Conservation (phyloP, 2,888 invertebrate genomes). For the Laothoe populi region DNA sequence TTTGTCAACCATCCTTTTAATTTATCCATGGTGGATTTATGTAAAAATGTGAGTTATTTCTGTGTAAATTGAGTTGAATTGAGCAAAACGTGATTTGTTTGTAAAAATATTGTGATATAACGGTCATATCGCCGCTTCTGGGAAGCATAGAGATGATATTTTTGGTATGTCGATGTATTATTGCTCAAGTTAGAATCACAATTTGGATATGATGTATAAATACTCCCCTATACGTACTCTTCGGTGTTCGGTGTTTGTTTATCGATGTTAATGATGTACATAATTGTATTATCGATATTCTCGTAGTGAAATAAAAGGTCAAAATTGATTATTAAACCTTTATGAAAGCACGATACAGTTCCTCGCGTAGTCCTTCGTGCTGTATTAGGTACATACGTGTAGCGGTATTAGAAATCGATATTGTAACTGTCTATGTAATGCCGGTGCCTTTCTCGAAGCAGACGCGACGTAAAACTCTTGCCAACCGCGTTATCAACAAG, state of each 20-base stretch:
- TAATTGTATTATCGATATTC: slow-evolving; percentile 57
- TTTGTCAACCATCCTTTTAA: slow-evolving; percentile 34
- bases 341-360: slow-evolving; percentile 83
- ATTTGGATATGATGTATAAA: slow-evolving; percentile 35
- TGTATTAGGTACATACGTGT: slow-evolving; percentile 67
- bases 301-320: slow-evolving; percentile 59
- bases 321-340: slow-evolving; percentile 75
- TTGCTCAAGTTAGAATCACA: slow-evolving; percentile 75
- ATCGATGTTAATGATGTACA: slow-evolving; percentile 64
- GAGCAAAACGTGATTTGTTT: slow-evolving; percentile 1
- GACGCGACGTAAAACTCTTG: slow-evolving; percentile 54
- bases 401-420: slow-evolving; percentile 35
- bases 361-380: slow-evolving; percentile 81
- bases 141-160: slow-evolving; percentile 70
- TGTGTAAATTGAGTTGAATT: slow-evolving; percentile 26
- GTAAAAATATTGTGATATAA: slow-evolving; percentile 64
- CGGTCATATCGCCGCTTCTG: slow-evolving; percentile 78
- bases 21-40: background rate
- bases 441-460: slow-evolving; percentile 68
- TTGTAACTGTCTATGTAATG: slow-evolving; percentile 9
- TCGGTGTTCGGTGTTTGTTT: slow-evolving; percentile 50
- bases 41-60: slow-evolving; percentile 29
- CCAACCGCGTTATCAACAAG: slow-evolving; percentile 63
- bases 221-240: slow-evolving; percentile 24
- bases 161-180: slow-evolving; percentile 78